phyloP scores from a whole-genome alignment of 2,888 invertebrate genomes.

The Entomobrya multifasciata region DNA sequence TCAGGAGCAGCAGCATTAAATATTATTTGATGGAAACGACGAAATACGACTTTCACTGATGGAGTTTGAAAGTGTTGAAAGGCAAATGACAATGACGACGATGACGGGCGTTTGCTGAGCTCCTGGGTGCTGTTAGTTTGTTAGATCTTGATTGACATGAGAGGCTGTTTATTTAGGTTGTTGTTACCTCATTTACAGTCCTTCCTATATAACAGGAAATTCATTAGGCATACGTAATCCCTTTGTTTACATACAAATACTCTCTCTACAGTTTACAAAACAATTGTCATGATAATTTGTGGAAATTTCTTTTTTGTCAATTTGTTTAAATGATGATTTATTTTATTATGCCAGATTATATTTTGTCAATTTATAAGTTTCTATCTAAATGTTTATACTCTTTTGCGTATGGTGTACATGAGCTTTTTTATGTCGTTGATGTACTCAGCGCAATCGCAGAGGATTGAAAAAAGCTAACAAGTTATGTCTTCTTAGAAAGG shows the following conservation, averaged over 20 bases:
- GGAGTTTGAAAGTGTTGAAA: not conserved
- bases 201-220: not conserved
- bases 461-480: too few relatives aligned
- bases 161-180: not conserved
- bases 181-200: not conserved
- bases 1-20: too few relatives aligned
- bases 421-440: not conserved
- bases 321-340: too few relatives aligned
- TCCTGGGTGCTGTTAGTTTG: too few relatives aligned
- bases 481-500: not conserved
- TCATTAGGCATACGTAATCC: not conserved
- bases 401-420: not conserved
- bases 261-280: too few relatives aligned
- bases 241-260: too few relatives aligned
- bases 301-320: too few relatives aligned
- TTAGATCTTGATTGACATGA: not conserved
- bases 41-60: not conserved
- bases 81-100: slow-evolving; percentile 66
- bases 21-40: too few relatives aligned
- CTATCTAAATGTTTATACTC: not conserved
- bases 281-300: too few relatives aligned
- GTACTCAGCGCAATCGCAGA: too few relatives aligned
- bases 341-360: not conserved
- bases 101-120: slow-evolving; percentile 43
- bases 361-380: not conserved